Conservation (phyloP, 2,888 invertebrate genomes). For the Phyto melanocephala region DNA sequence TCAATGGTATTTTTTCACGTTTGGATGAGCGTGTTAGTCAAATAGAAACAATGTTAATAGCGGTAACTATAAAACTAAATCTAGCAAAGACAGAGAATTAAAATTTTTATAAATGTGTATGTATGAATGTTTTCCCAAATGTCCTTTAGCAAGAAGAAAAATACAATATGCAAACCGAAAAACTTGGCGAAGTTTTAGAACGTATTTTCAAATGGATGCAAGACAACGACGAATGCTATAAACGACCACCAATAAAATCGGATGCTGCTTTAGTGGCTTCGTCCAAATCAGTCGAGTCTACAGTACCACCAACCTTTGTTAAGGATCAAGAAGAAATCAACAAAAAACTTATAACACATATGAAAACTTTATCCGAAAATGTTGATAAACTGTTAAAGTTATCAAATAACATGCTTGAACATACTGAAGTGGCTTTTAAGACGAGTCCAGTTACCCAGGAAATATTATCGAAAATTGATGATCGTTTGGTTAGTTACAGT, state of each 20-base stretch:
- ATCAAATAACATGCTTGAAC: constrained; percentile 71
- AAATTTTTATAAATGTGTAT: neutral
- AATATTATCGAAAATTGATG: constrained; percentile 75
- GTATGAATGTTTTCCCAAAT: neutral
- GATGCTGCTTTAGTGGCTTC: constrained; percentile 34
- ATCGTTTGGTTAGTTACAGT: constrained; percentile 74
- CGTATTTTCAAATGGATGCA: constrained; percentile 78
- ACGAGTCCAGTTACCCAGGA: constrained; percentile 73
- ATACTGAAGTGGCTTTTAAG: constrained; percentile 73
- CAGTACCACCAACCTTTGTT: constrained; percentile 70
- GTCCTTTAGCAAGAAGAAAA: constrained; percentile 77
- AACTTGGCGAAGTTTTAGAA: constrained; percentile 75
- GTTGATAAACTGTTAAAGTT: constrained; percentile 70
- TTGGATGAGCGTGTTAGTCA: constrained; percentile 87
- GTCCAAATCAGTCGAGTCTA: constrained; percentile 48
- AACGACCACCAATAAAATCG: constrained; percentile 70
- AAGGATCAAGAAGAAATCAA: constrained; percentile 72
- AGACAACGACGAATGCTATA: constrained; percentile 77
- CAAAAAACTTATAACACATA: constrained; percentile 71
- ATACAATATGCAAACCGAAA: constrained; percentile 76
- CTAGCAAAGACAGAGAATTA: neutral
- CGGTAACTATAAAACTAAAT: constrained; percentile 79
- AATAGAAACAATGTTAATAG: constrained; percentile 87
- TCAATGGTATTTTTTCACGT: constrained; percentile 84
- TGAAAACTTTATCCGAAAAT: constrained; percentile 70